Evolutionary conservation across 1,140 invertebrate species (phyloP).

Genomic region (Trichoplusia ni): DNA sequence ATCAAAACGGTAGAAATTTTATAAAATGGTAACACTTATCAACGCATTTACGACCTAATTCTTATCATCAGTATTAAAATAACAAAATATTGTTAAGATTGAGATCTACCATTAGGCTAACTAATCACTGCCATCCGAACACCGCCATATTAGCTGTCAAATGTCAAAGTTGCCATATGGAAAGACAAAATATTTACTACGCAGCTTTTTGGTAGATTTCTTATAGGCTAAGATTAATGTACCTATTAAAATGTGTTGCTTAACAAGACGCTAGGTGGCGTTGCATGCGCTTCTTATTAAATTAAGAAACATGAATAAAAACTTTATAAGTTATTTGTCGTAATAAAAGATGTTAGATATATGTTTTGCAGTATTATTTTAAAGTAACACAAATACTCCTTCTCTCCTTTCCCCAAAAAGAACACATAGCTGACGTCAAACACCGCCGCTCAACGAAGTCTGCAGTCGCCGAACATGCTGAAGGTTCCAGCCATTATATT

Average conservation of each 20-base stretch:
- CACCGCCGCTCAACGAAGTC: too few species aligned
- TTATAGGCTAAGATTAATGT: slow-evolving; percentile 52
- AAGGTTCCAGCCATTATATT: too few species aligned
- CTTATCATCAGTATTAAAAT: slow-evolving; percentile 60
- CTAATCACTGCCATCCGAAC: slow-evolving; percentile 38
- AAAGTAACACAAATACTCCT: not conserved
- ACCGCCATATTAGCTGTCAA: too few species aligned
- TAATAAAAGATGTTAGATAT: slow-evolving; percentile 77
- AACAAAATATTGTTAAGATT: slow-evolving; percentile 30
- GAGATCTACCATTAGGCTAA: slow-evolving; percentile 32
- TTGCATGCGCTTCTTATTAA: slow-evolving; percentile 65
- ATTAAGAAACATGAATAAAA: slow-evolving; percentile 64
- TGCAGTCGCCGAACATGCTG: too few species aligned
- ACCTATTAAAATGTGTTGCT: slow-evolving; percentile 53
- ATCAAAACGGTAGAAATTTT: slow-evolving; percentile 20
- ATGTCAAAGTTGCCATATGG: slow-evolving; percentile 38
- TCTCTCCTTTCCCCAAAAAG: too few species aligned
- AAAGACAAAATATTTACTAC: slow-evolving; percentile 21
- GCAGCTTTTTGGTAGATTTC: slow-evolving; percentile 40
- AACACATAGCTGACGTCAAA: too few species aligned
- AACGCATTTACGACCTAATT: slow-evolving; percentile 48
- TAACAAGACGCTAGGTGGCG: slow-evolving; percentile 33
- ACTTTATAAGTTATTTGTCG: slow-evolving; percentile 77
- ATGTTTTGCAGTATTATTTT: slow-evolving; percentile 44
- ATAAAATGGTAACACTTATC: slow-evolving; percentile 30